Percentiles rank a stretch among this genome's conserved stretches.
Conservation (phyloP, 2,888 invertebrate species). For the Thymelicus lineola region DNA sequence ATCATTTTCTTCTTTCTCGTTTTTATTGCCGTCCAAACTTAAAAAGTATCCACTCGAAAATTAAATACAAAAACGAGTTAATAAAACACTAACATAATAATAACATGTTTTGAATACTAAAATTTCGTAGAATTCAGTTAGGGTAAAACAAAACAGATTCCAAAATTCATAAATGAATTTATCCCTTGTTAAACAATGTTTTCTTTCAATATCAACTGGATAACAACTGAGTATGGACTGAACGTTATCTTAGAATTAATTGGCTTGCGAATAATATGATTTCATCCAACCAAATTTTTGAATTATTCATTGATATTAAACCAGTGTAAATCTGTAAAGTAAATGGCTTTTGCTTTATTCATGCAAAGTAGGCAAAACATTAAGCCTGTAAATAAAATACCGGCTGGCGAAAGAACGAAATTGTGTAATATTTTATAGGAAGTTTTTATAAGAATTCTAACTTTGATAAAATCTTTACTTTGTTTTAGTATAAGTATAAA, state of each 20-base stretch:
- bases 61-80: no score
- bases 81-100: no score
- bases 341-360: constrained; percentile 37
- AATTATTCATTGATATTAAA: constrained; percentile 39
- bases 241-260: constrained; percentile 32
- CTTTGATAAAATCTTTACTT: constrained; percentile 19
- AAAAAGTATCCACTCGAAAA: no score
- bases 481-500: not conserved
- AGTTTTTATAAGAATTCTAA: constrained; percentile 21
- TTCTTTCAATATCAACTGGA: constrained; percentile 5
- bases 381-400: constrained; percentile 30
- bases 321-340: constrained; percentile 35
- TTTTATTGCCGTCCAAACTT: no score
- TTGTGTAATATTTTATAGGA: constrained; percentile 30
- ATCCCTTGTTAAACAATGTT: constrained; percentile 1
- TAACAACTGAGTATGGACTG: constrained; percentile 5
- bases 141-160: not conserved
- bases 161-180: not conserved
- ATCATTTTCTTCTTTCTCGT: no score
- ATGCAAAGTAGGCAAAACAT: constrained; percentile 38
- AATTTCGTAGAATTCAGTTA: not conserved
- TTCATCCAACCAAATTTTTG: constrained; percentile 35
- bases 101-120: no score
- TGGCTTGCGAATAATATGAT: constrained; percentile 36
- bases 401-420: constrained; percentile 25